Percentiles rank a stretch among this genome's conserved stretches.
Evolutionary conservation across 1,140 invertebrate genomes (phyloP).

Genomic region (Pogonomyrmex barbatus): DNA sequence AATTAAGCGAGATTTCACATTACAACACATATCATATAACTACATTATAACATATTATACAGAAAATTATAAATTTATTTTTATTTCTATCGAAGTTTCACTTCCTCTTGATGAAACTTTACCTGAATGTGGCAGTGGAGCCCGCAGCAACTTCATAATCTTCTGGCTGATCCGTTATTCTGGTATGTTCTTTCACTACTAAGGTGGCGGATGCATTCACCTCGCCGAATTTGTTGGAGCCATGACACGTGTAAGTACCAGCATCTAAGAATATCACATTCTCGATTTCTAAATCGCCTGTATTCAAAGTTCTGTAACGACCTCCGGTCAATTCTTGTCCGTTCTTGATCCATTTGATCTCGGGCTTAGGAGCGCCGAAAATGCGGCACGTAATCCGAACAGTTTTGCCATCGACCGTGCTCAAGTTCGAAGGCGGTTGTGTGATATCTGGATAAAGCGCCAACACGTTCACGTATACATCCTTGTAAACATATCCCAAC

Average conservation of each 20-base stretch:
- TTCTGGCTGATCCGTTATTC: conserved; percentile 94
- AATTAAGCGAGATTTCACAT: not conserved
- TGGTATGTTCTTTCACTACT: conserved; percentile 94
- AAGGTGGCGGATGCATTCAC: conserved; percentile 91
- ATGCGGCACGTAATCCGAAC: conserved; percentile 95
- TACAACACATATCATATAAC: too few relatives aligned
- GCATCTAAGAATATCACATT: conserved; percentile 94
- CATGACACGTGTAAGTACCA: conserved; percentile 96
- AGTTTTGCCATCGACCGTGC: conserved; percentile 93
- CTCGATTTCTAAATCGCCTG: conserved; percentile 94
- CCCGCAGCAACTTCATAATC: conserved; percentile 96
- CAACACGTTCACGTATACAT: conserved; percentile 98
- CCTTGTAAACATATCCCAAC: conserved; percentile 99
- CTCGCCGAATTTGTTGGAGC: conserved; percentile 96
- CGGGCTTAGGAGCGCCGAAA: conserved; percentile 97
- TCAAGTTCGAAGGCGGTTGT: conserved; percentile 91
- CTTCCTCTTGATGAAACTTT: not conserved
- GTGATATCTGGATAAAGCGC: conserved; percentile 96
- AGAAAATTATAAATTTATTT: conserved; percentile 8
- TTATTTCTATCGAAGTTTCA: not conserved
- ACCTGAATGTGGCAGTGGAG: conserved; percentile 94
- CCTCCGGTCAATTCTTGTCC: conserved; percentile 94
- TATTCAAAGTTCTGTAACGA: conserved; percentile 89
- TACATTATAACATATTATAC: not conserved
- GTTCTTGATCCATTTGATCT: conserved; percentile 96